phyloP scores from a whole-genome alignment of 2,888 invertebrate species.

The Disparrhopalites patrizii region DNA sequence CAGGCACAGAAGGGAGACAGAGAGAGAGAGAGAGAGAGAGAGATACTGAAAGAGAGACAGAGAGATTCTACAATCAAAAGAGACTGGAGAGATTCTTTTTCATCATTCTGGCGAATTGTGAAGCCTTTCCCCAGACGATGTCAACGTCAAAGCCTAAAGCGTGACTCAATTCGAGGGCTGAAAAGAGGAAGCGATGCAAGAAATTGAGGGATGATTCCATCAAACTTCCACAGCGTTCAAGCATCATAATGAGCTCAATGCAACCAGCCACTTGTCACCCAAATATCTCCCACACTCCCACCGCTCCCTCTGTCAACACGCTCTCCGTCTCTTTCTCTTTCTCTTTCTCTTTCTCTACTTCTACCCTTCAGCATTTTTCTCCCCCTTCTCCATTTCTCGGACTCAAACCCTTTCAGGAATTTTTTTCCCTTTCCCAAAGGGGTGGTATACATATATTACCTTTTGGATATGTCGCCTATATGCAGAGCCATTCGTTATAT shows the following conservation, averaged over 20 bases:
- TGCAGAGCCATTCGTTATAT: no score
- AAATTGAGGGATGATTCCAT: constrained; percentile 23
- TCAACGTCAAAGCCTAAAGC: constrained; percentile 13
- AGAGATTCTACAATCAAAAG: constrained; percentile 15
- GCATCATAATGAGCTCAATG: constrained; percentile 20
- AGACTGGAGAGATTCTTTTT: constrained; percentile 24
- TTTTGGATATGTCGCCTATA: no score
- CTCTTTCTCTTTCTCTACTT: no score
- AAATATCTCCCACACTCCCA: background rate
- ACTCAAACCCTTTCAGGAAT: no score
- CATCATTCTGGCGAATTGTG: constrained; percentile 19
- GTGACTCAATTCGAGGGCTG: constrained; percentile 18
- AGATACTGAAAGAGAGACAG: background rate
- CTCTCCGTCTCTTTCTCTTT: no score
- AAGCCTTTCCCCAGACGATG: constrained; percentile 20
- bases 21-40: background rate
- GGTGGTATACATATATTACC: no score
- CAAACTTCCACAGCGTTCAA: constrained; percentile 22
- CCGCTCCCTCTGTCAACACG: background rate
- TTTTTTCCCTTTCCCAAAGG: no score
- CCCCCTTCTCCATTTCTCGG: no score
- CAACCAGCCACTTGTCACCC: background rate
- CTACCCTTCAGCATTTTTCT: no score
- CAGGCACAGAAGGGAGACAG: no score
- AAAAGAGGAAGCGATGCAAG: constrained; percentile 25